These are phyloP conservation scores for Tethya wilhelma DNA, from an alignment of 37 sponge, comb jelly and placozoan species.

Conservation along the genomic window DNA sequence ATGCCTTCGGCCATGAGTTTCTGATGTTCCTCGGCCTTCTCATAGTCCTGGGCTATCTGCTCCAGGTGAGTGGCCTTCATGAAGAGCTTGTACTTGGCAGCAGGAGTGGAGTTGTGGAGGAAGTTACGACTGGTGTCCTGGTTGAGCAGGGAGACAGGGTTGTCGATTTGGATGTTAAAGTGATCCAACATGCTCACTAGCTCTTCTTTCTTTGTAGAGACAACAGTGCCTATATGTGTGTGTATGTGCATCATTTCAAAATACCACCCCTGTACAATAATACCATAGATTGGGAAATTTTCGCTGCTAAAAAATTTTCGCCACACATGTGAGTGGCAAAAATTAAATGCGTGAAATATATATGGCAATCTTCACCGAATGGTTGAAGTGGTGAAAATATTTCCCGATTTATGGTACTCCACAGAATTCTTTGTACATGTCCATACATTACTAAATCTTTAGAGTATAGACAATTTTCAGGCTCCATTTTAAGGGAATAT, in stretches of 20 bases:
- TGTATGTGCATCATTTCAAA: not conserved
- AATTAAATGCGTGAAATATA: no score
- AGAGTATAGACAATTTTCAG: no score
- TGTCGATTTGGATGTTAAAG: conserved; percentile 95
- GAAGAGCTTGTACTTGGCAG: conserved; percentile 92
- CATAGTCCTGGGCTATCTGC: conserved; percentile 81
- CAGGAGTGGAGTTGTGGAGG: conserved; percentile 79
- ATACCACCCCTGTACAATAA: no score
- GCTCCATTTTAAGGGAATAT: no score
- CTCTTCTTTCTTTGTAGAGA: conserved; percentile 94
- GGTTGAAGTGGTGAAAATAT: no score
- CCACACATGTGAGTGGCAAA: no score
- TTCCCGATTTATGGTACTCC: no score
- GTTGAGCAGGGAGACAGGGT: conserved; percentile 95
- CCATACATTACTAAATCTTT: no score
- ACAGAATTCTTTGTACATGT: no score
- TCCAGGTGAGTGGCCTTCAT: conserved; percentile 98
- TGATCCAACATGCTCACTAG: conserved; percentile 82
- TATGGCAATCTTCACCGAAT: no score
- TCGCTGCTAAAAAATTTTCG: no score
- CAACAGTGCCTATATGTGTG: conserved; percentile 44
- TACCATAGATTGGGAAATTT: no score
- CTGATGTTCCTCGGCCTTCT: conserved; percentile 64
- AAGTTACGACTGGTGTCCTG: conserved; percentile 97
- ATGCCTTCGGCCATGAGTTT: conserved; percentile 53